A percentile compares a stretch with the other conserved stretches of the same genome.
Conservation (phyloP, 2,888 invertebrate genomes). For the Sarcophaga subvicina region DNA sequence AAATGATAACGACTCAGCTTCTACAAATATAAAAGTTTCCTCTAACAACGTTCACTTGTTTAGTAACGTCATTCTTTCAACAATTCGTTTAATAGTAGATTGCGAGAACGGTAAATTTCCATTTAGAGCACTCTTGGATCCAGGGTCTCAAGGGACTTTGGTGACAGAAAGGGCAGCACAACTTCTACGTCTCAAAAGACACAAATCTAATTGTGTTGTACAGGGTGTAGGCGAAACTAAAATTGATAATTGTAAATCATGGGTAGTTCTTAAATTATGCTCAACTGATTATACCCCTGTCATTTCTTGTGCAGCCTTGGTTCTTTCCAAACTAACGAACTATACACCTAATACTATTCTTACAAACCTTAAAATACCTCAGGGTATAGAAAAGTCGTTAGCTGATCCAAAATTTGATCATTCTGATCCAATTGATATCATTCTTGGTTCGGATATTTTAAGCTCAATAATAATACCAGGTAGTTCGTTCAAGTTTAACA, state of each 20-base stretch:
- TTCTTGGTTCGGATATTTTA: too few species aligned
- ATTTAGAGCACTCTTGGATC: slow-evolving; percentile 28
- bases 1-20: background rate
- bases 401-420: too few species aligned
- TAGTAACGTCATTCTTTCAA: too few species aligned
- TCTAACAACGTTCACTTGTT: too few species aligned
- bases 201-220: too few species aligned
- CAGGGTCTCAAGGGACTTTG: slow-evolving; percentile 22
- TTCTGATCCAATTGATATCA: too few species aligned
- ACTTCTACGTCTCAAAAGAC: slow-evolving; percentile 2
- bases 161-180: slow-evolving; percentile 30
- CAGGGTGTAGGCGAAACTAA: too few species aligned
- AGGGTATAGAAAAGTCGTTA: too few species aligned
- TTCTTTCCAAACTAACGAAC: background rate
- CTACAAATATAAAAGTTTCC: background rate
- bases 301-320: slow-evolving; percentile 26
- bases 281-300: background rate
- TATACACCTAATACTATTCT: too few species aligned
- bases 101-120: slow-evolving; percentile 16
- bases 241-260: too few species aligned
- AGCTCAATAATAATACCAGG: background rate
- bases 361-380: too few species aligned
- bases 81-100: too few species aligned
- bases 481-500: slow-evolving; percentile 21
- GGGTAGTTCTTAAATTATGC: background rate